Evolutionary conservation across 2,888 invertebrate species (phyloP).

Genomic region (Apotomis capreana): DNA sequence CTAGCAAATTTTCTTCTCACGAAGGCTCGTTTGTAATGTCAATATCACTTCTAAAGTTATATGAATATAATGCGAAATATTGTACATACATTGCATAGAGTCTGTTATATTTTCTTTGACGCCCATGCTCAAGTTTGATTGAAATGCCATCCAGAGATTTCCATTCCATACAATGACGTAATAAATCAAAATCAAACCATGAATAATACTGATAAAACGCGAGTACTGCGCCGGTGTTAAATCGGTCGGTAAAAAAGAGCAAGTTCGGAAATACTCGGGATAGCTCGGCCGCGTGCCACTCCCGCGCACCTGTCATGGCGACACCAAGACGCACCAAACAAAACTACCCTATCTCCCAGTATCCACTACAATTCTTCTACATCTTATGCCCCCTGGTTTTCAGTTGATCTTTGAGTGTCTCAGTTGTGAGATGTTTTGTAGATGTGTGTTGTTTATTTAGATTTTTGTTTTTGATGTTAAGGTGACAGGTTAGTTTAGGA

Average conservation of each 20-base stretch:
- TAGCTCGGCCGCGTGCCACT: conserved; percentile 51
- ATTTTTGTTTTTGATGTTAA: conserved; percentile 24
- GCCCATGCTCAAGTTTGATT: too few species aligned
- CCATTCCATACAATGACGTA: too few species aligned
- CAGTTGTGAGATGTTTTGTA: background rate
- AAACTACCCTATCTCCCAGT: background rate
- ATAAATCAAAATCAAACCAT: too few species aligned
- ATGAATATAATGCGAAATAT: too few species aligned
- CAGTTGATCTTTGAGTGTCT: background rate
- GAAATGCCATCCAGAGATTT: too few species aligned
- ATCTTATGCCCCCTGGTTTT: background rate
- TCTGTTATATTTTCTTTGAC: too few species aligned
- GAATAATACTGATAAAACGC: conserved; percentile 35
- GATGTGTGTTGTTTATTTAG: conserved; percentile 2
- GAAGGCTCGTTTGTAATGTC: too few species aligned
- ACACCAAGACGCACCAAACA: background rate
- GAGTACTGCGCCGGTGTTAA: conserved; percentile 67
- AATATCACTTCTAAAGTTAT: too few species aligned
- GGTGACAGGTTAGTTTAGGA: conserved; percentile 24
- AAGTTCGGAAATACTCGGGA: conserved; percentile 53
- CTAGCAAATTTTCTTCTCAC: too few species aligned
- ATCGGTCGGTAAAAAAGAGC: conserved; percentile 62
- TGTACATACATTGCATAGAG: too few species aligned
- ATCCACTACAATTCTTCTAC: background rate
- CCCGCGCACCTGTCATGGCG: conserved; percentile 46